phyloP scores from a whole-genome alignment of 2,888 invertebrate species.

The Pediacus dermestoides region DNA sequence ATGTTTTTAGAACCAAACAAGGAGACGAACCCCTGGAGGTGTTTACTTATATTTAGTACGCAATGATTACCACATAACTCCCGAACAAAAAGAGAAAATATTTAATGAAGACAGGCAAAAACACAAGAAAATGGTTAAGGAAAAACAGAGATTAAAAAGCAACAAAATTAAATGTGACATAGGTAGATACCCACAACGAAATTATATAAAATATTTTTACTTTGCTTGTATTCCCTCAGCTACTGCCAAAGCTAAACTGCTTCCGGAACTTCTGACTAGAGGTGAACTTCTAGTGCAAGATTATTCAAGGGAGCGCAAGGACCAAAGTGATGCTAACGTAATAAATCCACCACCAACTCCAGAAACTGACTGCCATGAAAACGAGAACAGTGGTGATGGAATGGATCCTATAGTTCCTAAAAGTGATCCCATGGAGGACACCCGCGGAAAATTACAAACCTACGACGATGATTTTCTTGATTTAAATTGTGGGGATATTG shows the following conservation, averaged over 20 bases:
- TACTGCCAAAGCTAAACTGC: constrained; percentile 46
- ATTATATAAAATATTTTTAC: constrained; percentile 1
- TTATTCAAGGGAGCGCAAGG: constrained; percentile 43
- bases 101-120: constrained; percentile 65
- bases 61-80: constrained; percentile 63
- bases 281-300: constrained; percentile 52
- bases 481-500: constrained; percentile 69
- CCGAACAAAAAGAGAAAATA: constrained; percentile 64
- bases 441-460: constrained; percentile 36
- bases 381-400: constrained; percentile 61
- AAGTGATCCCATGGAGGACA: constrained; percentile 17
- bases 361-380: constrained; percentile 65
- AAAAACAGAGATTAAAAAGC: constrained; percentile 58
- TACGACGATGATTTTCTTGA: constrained; percentile 74
- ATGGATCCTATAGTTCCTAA: constrained; percentile 37
- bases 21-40: constrained; percentile 83
- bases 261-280: constrained; percentile 62
- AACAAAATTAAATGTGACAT: constrained; percentile 46
- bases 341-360: constrained; percentile 81
- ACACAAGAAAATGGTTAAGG: constrained; percentile 55
- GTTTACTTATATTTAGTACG: constrained; percentile 80
- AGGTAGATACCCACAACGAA: constrained; percentile 2
- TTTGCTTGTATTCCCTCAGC: constrained; percentile 21
- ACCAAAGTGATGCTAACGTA: constrained; percentile 51
- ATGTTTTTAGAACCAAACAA: constrained; percentile 63